Evolutionary conservation across 1,140 invertebrate species (phyloP), one percentile per base, ranked within the genome.

Genomic region (Dreissena rostriformis): DNA sequence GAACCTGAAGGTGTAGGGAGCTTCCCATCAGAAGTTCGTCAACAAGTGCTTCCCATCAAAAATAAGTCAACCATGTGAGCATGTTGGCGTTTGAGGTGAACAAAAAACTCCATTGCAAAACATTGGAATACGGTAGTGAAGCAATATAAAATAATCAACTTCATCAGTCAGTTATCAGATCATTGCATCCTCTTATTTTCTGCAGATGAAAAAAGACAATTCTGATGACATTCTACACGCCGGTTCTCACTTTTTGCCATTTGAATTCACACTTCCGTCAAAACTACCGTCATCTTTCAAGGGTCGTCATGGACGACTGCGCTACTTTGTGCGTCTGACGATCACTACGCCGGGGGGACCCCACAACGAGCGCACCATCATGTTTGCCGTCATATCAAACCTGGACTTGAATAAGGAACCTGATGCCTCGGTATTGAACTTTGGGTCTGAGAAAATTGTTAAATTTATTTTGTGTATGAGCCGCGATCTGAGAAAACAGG

Each of bases 181-280:
- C n/a, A n/a, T n/a, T n/a, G n/a, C n/a, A n/a, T 72, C 57, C 22
- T 81, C 29, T 26, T 65, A 39, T 24, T 75, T 26, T 57, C 87
- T 88, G 14, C 87, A 92, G 91, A 89, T 39, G 91, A 92, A 63
- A 91, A 92, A 73, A n/a, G 88, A 91, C 39, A 87, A 88, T n/a
- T 82, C 86, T 73, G 90, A 92, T 76, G 91, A 90, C 67, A 66
- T 90, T 14, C 84, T 92, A 22, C 90, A 92, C 63, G 78, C 90
- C 22, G 91, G 91, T n/a, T 92, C 91, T 28, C 90, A 92, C 84
- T 92, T 91, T 80, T 92, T 92, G 72, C 91, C 91, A 67, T 92
- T 92, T 85, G 91, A 92, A 81, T 92, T 92, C 82, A 88, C 86
- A 12, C 85, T 92, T 68, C 91, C 91, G 63, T 78, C 79, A 26